Base-by-base conservation (phyloP, 2,888 invertebrate species). In the Muschampia plurimacula region DNA sequence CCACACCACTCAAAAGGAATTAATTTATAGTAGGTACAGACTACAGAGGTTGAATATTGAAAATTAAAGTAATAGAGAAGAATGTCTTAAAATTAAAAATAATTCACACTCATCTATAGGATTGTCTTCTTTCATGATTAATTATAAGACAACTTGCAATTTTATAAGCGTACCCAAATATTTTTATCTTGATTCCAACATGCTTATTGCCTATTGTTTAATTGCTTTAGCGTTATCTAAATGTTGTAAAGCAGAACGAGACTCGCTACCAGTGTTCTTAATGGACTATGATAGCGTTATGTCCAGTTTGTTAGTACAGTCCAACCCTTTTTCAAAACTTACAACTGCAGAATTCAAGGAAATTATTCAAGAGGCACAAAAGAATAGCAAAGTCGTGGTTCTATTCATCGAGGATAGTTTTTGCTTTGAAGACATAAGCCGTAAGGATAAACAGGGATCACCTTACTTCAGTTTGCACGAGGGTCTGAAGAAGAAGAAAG, bases 371-470 rank as follows among this genome's bases (percentile, higher is more conserved):
- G 83, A 84, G 0, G 79, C 83, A 0, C 77, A 81, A 0, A 84
- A 80, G 67, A 78, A 73, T 1, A 80, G 83, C 44, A 81, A 82
- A 49, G 78, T 82, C 0, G 73, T 90, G 0, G 75, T 92, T 0
- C 78, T 90, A 13, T 92, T 92, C 52, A 71, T 88, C 0, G 92
- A 92, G 79, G 86, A 91, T 0, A 73, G 74, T 0, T 83, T 92
- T 2, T 83, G 86, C 64, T 73, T 81, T 0, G 93, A 92, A 78
- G 90, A 91, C n/a, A 74, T 90, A 0, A 84, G 84, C 6, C 10
- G 74, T 0, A 90, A 84, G 69, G 89, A 91, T 60, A 75, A 55
- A 2, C 22, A 74, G 0, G 93, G 91, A 0, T 80, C 87, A 0
- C 88, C 91, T 0, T 92, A 78, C 64, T 72, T 66, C 0, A 65